A percentile compares a stretch with the other conserved stretches of the same genome.
phyloP scores from a whole-genome alignment of 1,140 invertebrate genomes.

The Phymorhynchus buccinoides region DNA sequence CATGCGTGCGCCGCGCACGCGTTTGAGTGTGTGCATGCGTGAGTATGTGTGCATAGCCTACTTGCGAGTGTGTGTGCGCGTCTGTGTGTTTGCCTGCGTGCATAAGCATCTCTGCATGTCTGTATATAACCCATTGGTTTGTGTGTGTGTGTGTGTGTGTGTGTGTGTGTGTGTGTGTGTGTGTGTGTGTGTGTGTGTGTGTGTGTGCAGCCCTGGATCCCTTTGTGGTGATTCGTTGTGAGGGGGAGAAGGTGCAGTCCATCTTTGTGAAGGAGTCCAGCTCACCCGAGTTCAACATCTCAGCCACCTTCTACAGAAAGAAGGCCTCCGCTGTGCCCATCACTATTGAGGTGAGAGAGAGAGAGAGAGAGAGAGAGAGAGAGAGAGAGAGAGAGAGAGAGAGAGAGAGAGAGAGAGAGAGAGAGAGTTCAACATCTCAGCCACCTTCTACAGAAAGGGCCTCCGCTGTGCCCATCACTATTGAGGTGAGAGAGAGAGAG shows the following conservation, averaged over 20 bases:
- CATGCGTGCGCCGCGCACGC: neutral
- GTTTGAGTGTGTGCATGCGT: neutral
- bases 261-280: constrained; percentile 68
- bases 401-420: no score
- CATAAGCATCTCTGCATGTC: neutral
- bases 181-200: neutral
- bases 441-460: constrained; percentile 76
- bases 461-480: constrained; percentile 53
- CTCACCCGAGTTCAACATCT: constrained; percentile 65
- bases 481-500: no score
- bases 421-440: constrained; percentile 70
- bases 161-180: neutral
- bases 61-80: neutral
- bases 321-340: constrained; percentile 60
- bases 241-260: constrained; percentile 49
- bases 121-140: neutral
- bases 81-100: neutral
- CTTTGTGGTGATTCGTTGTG: constrained; percentile 37
- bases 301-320: constrained; percentile 77
- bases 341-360: constrained; percentile 56
- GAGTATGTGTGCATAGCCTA: neutral
- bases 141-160: neutral
- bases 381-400: no score
- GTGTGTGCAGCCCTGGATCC: constrained; percentile 29
- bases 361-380: no score